Evolutionary conservation across 2,113 vertebrate genomes (phyloP).

Genomic region (Pelobates fuscus): DNA sequence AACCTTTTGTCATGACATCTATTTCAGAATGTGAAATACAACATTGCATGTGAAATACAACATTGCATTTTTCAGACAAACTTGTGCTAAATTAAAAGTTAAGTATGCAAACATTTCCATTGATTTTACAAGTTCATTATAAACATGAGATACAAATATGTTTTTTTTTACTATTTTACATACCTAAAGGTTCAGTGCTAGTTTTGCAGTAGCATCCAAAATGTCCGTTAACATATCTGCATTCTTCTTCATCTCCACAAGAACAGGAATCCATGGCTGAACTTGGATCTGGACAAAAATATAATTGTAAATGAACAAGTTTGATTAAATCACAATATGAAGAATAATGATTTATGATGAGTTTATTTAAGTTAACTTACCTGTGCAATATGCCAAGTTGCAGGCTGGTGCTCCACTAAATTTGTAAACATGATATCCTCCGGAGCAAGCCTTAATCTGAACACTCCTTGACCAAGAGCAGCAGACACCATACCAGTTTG

Average conservation of each 20-base stretch:
- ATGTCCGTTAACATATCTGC: constrained; percentile 39
- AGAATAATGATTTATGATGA: too few relatives aligned
- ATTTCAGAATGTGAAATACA: too few relatives aligned
- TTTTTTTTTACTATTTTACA: too few relatives aligned
- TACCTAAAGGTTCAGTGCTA: background rate
- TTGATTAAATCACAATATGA: too few relatives aligned
- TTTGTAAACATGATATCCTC: constrained; percentile 50
- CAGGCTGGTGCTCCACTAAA: constrained; percentile 25
- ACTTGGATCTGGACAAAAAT: constrained; percentile 19
- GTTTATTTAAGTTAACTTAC: constrained; percentile 19
- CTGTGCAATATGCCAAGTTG: constrained; percentile 58
- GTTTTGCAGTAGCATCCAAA: constrained; percentile 55
- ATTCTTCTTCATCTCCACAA: constrained; percentile 50
- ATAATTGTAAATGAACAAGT: background rate
- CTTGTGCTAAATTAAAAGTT: too few relatives aligned
- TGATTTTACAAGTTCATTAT: too few relatives aligned
- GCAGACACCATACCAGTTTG: constrained; percentile 53
- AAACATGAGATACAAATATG: too few relatives aligned
- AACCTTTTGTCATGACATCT: too few relatives aligned
- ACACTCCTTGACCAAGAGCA: constrained; percentile 52
- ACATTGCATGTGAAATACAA: too few relatives aligned
- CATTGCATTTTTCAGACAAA: too few relatives aligned
- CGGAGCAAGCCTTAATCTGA: constrained; percentile 53
- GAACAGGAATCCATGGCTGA: background rate
- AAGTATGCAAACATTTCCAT: too few relatives aligned